Evolutionary conservation across 2,113 vertebrate genomes (phyloP).

Genomic region (Triplophysa dalaica): DNA sequence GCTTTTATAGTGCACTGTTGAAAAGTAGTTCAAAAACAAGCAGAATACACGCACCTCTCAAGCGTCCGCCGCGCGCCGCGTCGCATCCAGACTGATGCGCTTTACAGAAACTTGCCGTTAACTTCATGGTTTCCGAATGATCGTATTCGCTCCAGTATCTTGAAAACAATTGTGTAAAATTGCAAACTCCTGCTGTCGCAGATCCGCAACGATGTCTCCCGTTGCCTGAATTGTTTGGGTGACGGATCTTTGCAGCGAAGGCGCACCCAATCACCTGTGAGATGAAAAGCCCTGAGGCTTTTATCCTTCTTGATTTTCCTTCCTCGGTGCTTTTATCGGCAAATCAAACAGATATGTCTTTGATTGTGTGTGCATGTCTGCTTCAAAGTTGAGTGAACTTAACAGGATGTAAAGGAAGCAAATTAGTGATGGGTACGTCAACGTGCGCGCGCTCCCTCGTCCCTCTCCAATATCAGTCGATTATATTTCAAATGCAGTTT

Average conservation of each 20-base stretch:
- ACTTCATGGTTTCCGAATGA: background rate
- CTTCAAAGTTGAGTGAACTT: constrained; percentile 11
- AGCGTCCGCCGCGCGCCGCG: background rate
- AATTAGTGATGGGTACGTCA: background rate
- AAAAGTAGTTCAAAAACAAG: background rate
- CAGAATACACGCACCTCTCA: constrained; percentile 20
- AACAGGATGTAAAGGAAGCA: background rate
- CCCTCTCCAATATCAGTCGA: background rate
- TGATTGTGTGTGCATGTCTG: background rate
- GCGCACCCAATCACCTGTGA: background rate
- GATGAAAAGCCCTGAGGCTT: background rate
- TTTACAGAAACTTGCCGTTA: background rate
- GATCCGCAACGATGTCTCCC: background rate
- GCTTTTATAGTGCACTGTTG: background rate
- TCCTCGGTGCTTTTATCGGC: background rate
- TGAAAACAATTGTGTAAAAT: background rate
- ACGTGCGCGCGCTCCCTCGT: background rate
- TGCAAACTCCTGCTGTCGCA: background rate
- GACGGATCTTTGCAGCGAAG: background rate
- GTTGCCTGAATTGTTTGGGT: background rate
- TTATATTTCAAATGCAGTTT: background rate
- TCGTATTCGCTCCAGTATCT: background rate
- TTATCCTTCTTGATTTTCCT: constrained; percentile 1
- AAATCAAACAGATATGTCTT: constrained; percentile 20
- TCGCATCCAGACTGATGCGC: constrained; percentile 8